These are phyloP conservation scores for Pomacea maculata DNA, from an alignment of 1,140 invertebrate genomes.

Conservation along the genomic window DNA sequence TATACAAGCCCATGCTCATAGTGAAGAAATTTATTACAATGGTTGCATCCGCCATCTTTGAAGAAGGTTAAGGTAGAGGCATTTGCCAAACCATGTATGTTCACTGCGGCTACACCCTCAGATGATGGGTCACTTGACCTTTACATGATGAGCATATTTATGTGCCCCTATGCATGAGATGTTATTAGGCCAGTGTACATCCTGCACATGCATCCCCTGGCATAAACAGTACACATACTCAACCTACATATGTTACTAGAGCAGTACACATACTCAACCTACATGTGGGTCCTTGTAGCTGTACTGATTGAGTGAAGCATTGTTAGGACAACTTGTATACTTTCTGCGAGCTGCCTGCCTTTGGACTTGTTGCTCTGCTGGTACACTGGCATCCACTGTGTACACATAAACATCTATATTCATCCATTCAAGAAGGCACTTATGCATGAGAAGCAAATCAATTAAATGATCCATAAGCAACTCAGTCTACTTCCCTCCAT, in stretches of 20 bases:
- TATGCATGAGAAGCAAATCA: too few relatives aligned
- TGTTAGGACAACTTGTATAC: slow-evolving; percentile 39
- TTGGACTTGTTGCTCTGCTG: slow-evolving; percentile 30
- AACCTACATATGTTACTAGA: background rate
- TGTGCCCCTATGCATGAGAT: background rate
- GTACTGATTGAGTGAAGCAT: slow-evolving; percentile 42
- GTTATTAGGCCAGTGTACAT: background rate
- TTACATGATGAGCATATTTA: background rate
- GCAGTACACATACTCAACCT: background rate
- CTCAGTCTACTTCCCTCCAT: too few relatives aligned
- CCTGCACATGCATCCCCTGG: background rate
- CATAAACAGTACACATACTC: background rate
- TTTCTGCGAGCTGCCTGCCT: slow-evolving; percentile 40
- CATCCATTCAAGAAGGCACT: too few relatives aligned
- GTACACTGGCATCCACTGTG: slow-evolving; percentile 52
- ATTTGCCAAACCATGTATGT: too few relatives aligned
- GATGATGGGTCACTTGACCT: background rate
- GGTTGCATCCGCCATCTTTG: too few relatives aligned
- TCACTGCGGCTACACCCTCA: too few relatives aligned
- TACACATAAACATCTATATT: too few relatives aligned
- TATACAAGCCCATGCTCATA: too few relatives aligned
- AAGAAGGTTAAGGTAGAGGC: too few relatives aligned
- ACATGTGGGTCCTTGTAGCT: slow-evolving; percentile 30
- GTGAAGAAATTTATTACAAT: too few relatives aligned
- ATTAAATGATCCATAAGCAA: too few relatives aligned